Percentiles rank a stretch among this genome's conserved stretches.
These are phyloP conservation scores for Isoperla grammatica DNA, from an alignment of 2,888 invertebrate genomes.

Conservation along the genomic window DNA sequence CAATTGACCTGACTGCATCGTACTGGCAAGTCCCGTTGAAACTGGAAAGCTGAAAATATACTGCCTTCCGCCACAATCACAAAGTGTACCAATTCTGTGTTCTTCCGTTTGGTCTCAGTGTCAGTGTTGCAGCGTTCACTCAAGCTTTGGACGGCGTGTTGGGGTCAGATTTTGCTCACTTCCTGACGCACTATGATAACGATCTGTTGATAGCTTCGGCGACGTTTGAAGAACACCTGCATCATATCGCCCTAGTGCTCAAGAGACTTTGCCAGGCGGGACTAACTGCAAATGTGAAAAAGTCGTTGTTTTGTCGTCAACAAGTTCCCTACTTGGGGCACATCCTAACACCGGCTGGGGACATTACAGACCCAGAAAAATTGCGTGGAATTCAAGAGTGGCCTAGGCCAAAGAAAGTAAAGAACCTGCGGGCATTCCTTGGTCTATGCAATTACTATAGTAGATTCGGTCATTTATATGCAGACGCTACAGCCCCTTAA, in stretches of 20 bases:
- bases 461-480: background rate
- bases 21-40: background rate
- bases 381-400: background rate
- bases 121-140: background rate
- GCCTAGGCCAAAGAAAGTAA: conserved; percentile 6
- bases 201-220: background rate
- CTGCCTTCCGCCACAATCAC: background rate
- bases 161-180: background rate
- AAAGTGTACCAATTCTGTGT: background rate
- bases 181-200: background rate
- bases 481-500: background rate
- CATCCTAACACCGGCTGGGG: background rate
- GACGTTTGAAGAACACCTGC: conserved; percentile 6
- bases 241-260: background rate
- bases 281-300: background rate
- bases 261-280: background rate
- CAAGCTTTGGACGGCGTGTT: background rate
- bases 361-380: conserved; percentile 4
- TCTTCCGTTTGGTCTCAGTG: background rate
- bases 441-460: background rate
- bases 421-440: background rate
- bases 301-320: background rate
- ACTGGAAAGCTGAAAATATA: background rate
- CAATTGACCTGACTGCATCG: background rate
- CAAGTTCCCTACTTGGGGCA: conserved; percentile 5